Evolutionary conservation across 2,888 invertebrate genomes (phyloP).

Genomic region (Gari tellinella): DNA sequence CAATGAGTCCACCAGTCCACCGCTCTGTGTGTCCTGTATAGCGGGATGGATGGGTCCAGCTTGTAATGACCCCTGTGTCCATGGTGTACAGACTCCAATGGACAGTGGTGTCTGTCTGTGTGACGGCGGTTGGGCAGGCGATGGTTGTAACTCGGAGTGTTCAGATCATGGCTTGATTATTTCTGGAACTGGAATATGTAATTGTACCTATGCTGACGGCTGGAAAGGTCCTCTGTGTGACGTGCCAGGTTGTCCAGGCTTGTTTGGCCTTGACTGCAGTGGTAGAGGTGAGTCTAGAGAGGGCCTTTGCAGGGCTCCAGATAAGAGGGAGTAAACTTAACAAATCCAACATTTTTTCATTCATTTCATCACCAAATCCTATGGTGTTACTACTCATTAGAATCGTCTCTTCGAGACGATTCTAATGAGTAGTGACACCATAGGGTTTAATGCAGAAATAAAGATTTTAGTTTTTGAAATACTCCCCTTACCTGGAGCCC

Average conservation of each 20-base stretch:
- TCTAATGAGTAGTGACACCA: too few relatives aligned
- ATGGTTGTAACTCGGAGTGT: slow-evolving; percentile 75
- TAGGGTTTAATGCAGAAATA: too few relatives aligned
- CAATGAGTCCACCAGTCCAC: slow-evolving; percentile 62
- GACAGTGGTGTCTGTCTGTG: slow-evolving; percentile 71
- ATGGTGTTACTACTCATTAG: too few relatives aligned
- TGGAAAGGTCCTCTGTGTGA: slow-evolving; percentile 75
- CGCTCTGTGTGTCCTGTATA: slow-evolving; percentile 66
- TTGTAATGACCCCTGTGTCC: slow-evolving; percentile 73
- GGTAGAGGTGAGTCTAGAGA: slow-evolving; percentile 69
- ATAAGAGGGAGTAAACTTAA: too few relatives aligned
- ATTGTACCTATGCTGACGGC: slow-evolving; percentile 70
- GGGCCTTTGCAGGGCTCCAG: too few relatives aligned
- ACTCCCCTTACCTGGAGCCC: too few relatives aligned
- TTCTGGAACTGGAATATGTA: slow-evolving; percentile 55
- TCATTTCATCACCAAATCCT: too few relatives aligned
- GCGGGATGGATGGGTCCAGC: slow-evolving; percentile 72
- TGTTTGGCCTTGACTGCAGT: slow-evolving; percentile 71
- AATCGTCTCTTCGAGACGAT: too few relatives aligned
- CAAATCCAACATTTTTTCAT: too few relatives aligned
- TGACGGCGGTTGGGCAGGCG: slow-evolving; percentile 73
- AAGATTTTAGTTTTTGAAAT: too few relatives aligned
- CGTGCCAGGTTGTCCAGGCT: slow-evolving; percentile 75
- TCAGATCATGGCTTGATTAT: slow-evolving; percentile 69
- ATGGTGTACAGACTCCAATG: slow-evolving; percentile 64